phyloP scores from a whole-genome alignment of 2,113 vertebrate species.

The Oreochromis niloticus region DNA sequence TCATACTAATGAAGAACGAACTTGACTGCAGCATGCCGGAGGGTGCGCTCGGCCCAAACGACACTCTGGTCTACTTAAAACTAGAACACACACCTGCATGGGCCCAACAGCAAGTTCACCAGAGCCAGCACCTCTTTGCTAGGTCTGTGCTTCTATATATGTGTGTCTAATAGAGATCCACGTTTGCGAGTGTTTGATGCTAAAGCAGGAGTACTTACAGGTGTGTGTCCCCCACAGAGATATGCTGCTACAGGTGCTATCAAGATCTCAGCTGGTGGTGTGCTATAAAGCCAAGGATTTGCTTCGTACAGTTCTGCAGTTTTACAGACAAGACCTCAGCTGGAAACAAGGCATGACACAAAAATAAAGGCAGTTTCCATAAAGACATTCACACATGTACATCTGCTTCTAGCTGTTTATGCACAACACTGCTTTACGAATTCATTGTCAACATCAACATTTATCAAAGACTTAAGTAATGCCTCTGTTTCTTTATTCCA shows the following conservation, averaged over 20 bases:
- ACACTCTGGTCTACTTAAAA: constrained; percentile 76
- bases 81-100: constrained; percentile 58
- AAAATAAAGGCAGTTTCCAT: neutral
- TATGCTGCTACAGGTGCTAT: constrained; percentile 73
- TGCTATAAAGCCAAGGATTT: constrained; percentile 92
- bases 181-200: neutral
- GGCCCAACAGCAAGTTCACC: constrained; percentile 54
- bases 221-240: constrained; percentile 62
- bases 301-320: constrained; percentile 74
- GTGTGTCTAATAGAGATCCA: neutral
- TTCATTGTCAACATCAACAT: neutral
- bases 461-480: neutral
- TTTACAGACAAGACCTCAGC: constrained; percentile 61
- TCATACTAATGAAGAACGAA: constrained; percentile 72
- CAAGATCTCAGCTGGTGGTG: constrained; percentile 66
- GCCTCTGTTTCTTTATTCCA: neutral
- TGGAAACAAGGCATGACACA: constrained; percentile 77
- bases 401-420: neutral
- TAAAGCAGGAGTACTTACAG: neutral
- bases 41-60: neutral
- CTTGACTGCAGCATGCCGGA: neutral
- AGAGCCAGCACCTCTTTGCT: constrained; percentile 58
- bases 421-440: neutral
- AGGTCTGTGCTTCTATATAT: constrained; percentile 54
- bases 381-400: neutral